Base-by-base conservation (phyloP, 2,888 invertebrate species). In the Pelosia muscerda region DNA sequence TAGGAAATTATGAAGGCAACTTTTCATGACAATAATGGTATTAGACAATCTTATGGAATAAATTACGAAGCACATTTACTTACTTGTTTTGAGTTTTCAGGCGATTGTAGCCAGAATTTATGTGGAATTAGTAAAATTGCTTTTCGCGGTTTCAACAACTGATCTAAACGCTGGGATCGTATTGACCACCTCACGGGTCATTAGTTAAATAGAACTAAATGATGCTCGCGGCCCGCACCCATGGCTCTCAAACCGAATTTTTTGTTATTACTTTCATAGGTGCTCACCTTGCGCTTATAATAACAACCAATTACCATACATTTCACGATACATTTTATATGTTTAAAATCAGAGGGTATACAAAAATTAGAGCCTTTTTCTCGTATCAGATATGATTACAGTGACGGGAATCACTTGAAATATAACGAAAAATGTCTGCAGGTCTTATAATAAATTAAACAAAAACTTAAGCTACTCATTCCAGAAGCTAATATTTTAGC, bases 11-110 rank as follows among this genome's bases (percentile, higher is more conserved):
- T 58, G 19, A 23, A 28, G 19, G 11, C 34, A 34, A 63, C 55
- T 66, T 66, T 61, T 59, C 34, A 60, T 63, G 66, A 19, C 56
- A 63, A 63, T 63, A 63, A 63, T 63, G 59, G 54, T 49, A 63
- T 66, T 63, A 65, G 60, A 28, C 25, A 25, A 49, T 31, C 34
- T 22, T 8, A 1, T 25, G 58, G 34, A 53, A 53, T 65, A 31
- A 26, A 49, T 58, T 58, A 64, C 42, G 28, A 5, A 49, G 28
- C 19, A 65, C 25, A 9, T 10, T n/a, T 19, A 23, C 53, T 25
- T n/a, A 11, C 23, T 53, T 59, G 49, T 15, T 57, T 57, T 49
- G 22, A 11, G 10, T 42, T 38, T 9, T 13, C 8, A 11, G 31
- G 34, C 10, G 28, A 58, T 34, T 58, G 13, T 19, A 19, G 42